Evolutionary conservation across 2,888 invertebrate genomes (phyloP).

Genomic region (Shargacucullia verbasci): DNA sequence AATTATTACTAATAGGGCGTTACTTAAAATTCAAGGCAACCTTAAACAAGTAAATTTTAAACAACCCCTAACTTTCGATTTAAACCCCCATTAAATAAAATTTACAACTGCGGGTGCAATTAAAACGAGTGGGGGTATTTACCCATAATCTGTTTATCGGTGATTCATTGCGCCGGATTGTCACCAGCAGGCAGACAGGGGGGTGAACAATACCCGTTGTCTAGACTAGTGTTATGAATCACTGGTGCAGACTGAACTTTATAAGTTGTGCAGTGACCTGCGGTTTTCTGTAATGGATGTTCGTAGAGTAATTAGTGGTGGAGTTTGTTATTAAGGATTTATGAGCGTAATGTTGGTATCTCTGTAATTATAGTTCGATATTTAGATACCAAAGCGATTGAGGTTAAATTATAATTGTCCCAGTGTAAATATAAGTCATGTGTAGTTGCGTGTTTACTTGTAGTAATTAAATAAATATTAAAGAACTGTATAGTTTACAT

Average conservation of each 20-base stretch:
- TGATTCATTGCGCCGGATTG: conserved; percentile 51
- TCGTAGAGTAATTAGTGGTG: background rate
- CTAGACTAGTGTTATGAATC: conserved; percentile 52
- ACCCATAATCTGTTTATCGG: conserved; percentile 48
- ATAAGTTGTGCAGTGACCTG: conserved; percentile 27
- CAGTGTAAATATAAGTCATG: too few relatives aligned
- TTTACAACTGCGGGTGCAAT: conserved; percentile 49
- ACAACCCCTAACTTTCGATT: conserved; percentile 16
- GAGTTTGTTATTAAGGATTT: too few relatives aligned
- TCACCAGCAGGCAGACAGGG: conserved; percentile 35
- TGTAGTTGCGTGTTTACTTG: too few relatives aligned
- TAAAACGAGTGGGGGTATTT: conserved; percentile 47
- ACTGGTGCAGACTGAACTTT: conserved; percentile 13
- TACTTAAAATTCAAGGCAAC: too few relatives aligned
- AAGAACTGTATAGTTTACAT: too few relatives aligned
- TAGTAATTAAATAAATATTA: too few relatives aligned
- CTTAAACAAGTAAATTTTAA: background rate
- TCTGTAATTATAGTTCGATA: too few relatives aligned
- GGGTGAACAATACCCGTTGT: conserved; percentile 53
- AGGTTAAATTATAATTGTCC: too few relatives aligned
- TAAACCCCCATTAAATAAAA: conserved; percentile 38
- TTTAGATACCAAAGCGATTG: too few relatives aligned
- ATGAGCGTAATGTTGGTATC: too few relatives aligned
- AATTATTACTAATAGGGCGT: too few relatives aligned
- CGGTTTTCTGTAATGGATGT: background rate